Conservation (phyloP, 2,113 vertebrate species). For the Lophius piscatorius region DNA sequence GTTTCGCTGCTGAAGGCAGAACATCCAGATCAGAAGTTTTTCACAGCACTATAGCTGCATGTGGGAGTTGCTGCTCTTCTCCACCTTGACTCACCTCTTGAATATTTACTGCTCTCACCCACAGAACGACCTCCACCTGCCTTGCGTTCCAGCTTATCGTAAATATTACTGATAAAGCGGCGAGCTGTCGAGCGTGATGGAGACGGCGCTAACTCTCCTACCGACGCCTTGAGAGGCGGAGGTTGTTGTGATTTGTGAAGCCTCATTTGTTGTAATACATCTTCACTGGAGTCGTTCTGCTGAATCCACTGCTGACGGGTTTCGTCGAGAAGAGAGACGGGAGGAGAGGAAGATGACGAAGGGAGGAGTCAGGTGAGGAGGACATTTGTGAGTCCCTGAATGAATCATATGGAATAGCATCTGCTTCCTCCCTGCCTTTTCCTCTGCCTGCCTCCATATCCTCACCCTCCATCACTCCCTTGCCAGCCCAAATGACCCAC, state of each 20-base stretch:
- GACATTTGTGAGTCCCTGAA: conserved; percentile 51
- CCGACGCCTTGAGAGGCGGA: conserved; percentile 14
- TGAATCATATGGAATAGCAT: conserved; percentile 72
- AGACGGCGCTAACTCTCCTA: conserved; percentile 47
- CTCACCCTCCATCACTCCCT: conserved; percentile 4
- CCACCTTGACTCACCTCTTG: conserved; percentile 16
- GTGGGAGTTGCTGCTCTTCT: conserved; percentile 2
- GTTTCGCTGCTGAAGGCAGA: too few species aligned
- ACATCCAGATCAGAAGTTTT: too few species aligned
- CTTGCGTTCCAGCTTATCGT: conserved; percentile 41
- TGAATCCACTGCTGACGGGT: too few species aligned
- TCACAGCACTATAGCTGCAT: conserved; percentile 6
- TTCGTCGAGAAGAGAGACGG: neutral
- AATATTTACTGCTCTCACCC: conserved; percentile 49
- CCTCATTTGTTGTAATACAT: conserved; percentile 45
- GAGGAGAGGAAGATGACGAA: conserved; percentile 18
- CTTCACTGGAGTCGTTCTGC: too few species aligned
- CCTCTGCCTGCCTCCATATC: conserved; percentile 12
- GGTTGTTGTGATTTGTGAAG: conserved; percentile 10
- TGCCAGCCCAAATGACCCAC: conserved; percentile 62
- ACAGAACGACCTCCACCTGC: conserved; percentile 29
- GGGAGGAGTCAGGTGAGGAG: conserved; percentile 36
- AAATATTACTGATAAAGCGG: conserved; percentile 43
- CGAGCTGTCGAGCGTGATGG: conserved; percentile 47
- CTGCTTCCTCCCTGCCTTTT: conserved; percentile 58